Percentiles rank a stretch among this genome's conserved stretches.
These are phyloP conservation scores for Scomber japonicus DNA, from an alignment of 2,113 vertebrate genomes.

Conservation along the genomic window DNA sequence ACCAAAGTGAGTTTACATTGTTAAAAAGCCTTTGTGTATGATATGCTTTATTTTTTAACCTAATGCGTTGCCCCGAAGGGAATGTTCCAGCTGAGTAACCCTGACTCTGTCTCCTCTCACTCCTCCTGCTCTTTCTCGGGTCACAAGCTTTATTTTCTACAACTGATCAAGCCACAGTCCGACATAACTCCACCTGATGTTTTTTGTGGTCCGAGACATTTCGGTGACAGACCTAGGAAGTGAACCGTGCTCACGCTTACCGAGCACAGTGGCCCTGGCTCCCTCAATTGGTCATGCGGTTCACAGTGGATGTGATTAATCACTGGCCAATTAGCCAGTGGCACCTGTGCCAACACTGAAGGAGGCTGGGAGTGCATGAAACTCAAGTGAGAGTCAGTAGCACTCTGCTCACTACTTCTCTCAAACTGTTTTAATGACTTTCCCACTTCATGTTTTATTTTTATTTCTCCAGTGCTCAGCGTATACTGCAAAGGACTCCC, in stretches of 20 bases:
- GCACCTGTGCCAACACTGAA: slow-evolving; percentile 65
- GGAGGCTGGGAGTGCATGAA: slow-evolving; percentile 38
- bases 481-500: slow-evolving; percentile 82
- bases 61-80: not conserved
- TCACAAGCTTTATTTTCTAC: not conserved
- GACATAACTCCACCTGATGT: slow-evolving; percentile 38
- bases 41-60: not conserved
- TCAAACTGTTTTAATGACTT: slow-evolving; percentile 80
- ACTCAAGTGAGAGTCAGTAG: slow-evolving; percentile 56
- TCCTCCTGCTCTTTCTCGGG: not conserved
- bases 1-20: slow-evolving; percentile 15
- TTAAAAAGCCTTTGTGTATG: slow-evolving; percentile 35
- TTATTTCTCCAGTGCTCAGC: slow-evolving; percentile 79
- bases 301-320: slow-evolving; percentile 77
- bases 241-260: slow-evolving; percentile 30
- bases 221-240: slow-evolving; percentile 30
- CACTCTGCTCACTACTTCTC: slow-evolving; percentile 59
- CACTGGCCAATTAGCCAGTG: slow-evolving; percentile 73
- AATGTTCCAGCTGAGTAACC: slow-evolving; percentile 4
- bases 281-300: slow-evolving; percentile 69
- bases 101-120: not conserved
- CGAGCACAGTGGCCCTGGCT: slow-evolving; percentile 41
- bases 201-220: slow-evolving; percentile 24
- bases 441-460: slow-evolving; percentile 81
- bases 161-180: not conserved